These are phyloP conservation scores for Xiphophorus couchianus DNA, from an alignment of 2,113 vertebrate genomes.

Conservation along the genomic window DNA sequence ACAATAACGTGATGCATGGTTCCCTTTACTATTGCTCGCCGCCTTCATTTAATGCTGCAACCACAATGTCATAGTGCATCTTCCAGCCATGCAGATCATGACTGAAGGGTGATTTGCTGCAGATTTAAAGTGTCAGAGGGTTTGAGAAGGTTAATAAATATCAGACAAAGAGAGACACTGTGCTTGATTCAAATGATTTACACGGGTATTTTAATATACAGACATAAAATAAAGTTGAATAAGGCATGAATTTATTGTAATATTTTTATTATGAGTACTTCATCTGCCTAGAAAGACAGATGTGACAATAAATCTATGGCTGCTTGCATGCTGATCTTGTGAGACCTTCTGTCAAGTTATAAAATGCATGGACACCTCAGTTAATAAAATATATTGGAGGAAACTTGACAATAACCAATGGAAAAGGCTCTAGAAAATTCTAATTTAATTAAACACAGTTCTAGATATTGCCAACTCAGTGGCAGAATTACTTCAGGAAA, in stretches of 20 bases:
- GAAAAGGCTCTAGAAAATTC: slow-evolving; percentile 1
- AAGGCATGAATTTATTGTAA: not conserved
- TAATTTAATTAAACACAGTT: slow-evolving; percentile 29
- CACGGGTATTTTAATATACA: not conserved
- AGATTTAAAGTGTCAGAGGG: slow-evolving; percentile 33
- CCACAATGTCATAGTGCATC: slow-evolving; percentile 20
- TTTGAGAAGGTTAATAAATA: slow-evolving; percentile 3
- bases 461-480: slow-evolving; percentile 48
- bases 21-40: slow-evolving; percentile 14
- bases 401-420: not conserved
- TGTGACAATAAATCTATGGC: not conserved
- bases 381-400: not conserved
- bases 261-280: not conserved
- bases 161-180: not conserved
- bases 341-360: not conserved
- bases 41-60: slow-evolving; percentile 30
- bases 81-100: slow-evolving; percentile 5
- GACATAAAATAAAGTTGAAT: not conserved
- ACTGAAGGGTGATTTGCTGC: slow-evolving; percentile 33
- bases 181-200: not conserved
- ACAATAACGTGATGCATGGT: slow-evolving; percentile 56
- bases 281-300: not conserved
- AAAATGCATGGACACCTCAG: not conserved
- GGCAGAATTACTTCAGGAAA: slow-evolving; percentile 48
- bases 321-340: not conserved